Conservation (phyloP, 2,797 vertebrate species). For the Aselliscus stoliczkanus region DNA sequence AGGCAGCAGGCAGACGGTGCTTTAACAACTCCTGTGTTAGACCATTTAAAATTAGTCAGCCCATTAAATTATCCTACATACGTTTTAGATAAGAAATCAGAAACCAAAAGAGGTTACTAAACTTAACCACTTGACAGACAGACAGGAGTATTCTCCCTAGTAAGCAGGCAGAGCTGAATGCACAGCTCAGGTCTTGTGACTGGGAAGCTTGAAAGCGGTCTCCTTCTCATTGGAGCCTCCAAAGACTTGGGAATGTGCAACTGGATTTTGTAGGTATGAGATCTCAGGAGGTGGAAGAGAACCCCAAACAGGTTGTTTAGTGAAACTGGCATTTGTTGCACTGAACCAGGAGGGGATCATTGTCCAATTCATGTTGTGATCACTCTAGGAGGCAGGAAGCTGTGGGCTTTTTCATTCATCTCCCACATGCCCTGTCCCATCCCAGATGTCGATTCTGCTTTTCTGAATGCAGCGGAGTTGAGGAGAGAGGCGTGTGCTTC, state of each 20-base stretch:
- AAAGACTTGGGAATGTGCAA: not conserved
- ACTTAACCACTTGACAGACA: not conserved
- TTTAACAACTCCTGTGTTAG: not conserved
- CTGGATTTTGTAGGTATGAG: not conserved
- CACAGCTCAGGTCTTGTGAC: not conserved
- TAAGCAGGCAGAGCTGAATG: not conserved
- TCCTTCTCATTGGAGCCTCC: not conserved
- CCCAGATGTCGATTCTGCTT: not conserved
- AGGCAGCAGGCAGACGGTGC: not conserved
- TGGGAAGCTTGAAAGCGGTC: rapidly evolving
- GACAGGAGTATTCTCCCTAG: not conserved
- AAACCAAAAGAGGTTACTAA: not conserved
- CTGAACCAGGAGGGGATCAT: not conserved
- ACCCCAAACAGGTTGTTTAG: not conserved
- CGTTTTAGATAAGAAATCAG: not conserved
- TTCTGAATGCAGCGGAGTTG: not conserved
- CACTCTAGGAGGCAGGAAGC: not conserved
- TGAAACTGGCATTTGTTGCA: not conserved
- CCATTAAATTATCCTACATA: not conserved
- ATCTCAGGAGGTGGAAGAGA: not conserved
- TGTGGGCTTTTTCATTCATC: not conserved
- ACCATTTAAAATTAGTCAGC: not conserved
- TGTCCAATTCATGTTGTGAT: rapidly evolving
- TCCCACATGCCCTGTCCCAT: not conserved
- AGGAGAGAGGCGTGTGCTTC: not conserved